Evolutionary conservation across 2,888 invertebrate genomes (phyloP).

Genomic region (Scelioninae gen. 2): DNA sequence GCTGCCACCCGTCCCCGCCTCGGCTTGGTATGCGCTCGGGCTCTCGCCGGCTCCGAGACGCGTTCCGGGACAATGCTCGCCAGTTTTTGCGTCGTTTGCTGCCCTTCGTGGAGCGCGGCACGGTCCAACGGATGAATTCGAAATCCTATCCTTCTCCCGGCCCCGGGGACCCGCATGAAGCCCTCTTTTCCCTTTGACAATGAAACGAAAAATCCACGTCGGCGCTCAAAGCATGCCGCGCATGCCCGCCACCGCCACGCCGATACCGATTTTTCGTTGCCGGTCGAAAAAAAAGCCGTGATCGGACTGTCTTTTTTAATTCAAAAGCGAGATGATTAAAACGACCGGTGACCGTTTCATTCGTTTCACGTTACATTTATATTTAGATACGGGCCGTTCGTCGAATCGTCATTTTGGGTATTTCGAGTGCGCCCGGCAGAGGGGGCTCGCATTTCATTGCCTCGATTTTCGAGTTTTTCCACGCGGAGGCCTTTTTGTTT

Average conservation of each 20-base stretch:
- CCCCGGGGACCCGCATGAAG: slow-evolving; percentile 28
- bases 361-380: slow-evolving; percentile 48
- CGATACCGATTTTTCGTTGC: slow-evolving; percentile 48
- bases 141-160: slow-evolving; percentile 59
- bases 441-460: too few relatives aligned
- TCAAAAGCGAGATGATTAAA: slow-evolving; percentile 53
- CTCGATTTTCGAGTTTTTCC: too few relatives aligned
- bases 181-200: slow-evolving; percentile 61
- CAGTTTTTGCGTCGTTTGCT: slow-evolving; percentile 74
- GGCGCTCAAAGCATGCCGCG: slow-evolving; percentile 69
- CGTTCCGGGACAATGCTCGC: slow-evolving; percentile 71
- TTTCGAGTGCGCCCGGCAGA: too few relatives aligned
- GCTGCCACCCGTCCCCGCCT: slow-evolving; percentile 57
- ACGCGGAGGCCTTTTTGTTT: too few relatives aligned
- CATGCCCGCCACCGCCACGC: slow-evolving; percentile 65
- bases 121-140: slow-evolving; percentile 64
- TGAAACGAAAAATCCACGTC: slow-evolving; percentile 59
- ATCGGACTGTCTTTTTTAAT: slow-evolving; percentile 46
- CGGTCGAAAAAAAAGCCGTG: slow-evolving; percentile 48
- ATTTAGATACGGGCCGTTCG: slow-evolving; percentile 36
- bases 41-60: slow-evolving; percentile 30
- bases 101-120: slow-evolving; percentile 64
- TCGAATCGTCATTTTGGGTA: slow-evolving; percentile 10
- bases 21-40: slow-evolving; percentile 61
- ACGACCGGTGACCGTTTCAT: slow-evolving; percentile 47